Conservation (phyloP, 2,113 vertebrate species). For the Verasper variegatus region DNA sequence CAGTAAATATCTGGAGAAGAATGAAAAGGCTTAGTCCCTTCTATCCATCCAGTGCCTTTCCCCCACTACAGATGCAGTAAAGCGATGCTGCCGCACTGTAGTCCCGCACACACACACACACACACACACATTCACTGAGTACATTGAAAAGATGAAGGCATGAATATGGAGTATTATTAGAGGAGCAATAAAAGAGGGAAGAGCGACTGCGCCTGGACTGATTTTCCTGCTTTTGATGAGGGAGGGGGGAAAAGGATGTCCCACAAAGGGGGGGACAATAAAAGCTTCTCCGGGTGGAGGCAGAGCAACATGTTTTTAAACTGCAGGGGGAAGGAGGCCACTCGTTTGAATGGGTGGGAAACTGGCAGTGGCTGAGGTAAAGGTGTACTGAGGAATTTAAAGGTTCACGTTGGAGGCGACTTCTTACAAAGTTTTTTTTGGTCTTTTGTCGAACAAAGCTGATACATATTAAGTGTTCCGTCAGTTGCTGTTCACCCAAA, state of each 20-base stretch:
- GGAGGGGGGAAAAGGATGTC: constrained; percentile 57
- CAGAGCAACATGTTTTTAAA: constrained; percentile 63
- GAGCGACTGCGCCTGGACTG: constrained; percentile 51
- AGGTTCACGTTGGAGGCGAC: constrained; percentile 27
- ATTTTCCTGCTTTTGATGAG: constrained; percentile 68
- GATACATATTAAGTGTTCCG: neutral
- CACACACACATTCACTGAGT: constrained; percentile 41
- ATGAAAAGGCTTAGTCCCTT: constrained; percentile 9
- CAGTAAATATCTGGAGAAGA: constrained; percentile 24
- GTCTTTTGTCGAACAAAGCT: neutral
- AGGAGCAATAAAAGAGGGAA: constrained; percentile 58
- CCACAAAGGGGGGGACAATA: constrained; percentile 64
- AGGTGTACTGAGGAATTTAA: constrained; percentile 60
- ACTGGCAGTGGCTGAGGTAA: constrained; percentile 51
- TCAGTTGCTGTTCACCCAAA: no score
- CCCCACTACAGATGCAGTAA: constrained; percentile 55
- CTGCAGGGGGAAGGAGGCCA: constrained; percentile 42
- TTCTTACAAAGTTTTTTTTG: constrained; percentile 24
- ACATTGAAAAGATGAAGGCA: constrained; percentile 56
- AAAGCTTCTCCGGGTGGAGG: constrained; percentile 61
- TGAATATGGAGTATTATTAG: constrained; percentile 67
- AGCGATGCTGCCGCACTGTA: constrained; percentile 35
- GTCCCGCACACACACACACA: constrained; percentile 3
- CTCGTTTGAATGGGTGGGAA: constrained; percentile 45
- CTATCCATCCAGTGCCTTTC: constrained; percentile 56